Percentiles rank a stretch among this genome's conserved stretches.
These are phyloP conservation scores for Rhabdomys pumilio DNA, from an alignment of 2,797 vertebrate species.

Conservation along the genomic window DNA sequence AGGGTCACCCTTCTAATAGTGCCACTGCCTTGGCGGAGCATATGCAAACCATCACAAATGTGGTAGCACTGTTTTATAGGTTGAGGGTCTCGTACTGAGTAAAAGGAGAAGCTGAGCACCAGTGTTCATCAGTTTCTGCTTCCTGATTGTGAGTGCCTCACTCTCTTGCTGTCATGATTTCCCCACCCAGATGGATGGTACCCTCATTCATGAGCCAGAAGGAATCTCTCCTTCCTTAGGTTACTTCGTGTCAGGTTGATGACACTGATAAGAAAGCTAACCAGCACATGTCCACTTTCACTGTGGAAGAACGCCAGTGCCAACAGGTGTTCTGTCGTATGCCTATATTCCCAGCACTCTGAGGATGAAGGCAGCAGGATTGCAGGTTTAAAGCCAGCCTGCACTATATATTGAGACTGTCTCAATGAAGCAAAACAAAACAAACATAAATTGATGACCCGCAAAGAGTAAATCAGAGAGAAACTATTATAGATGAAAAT, in stretches of 20 bases:
- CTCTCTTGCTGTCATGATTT: background rate
- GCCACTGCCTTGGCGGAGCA: background rate
- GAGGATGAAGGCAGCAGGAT: background rate
- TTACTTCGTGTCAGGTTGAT: background rate
- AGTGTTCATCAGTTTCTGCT: background rate
- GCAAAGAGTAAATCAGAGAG: conserved; percentile 36
- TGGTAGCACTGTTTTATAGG: background rate
- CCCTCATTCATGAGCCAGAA: too few species aligned
- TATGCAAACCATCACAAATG: background rate
- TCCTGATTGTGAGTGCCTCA: background rate
- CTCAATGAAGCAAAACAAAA: background rate
- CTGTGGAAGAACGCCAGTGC: background rate
- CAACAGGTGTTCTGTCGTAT: background rate
- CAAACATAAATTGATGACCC: background rate
- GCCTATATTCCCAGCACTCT: background rate
- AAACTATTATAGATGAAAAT: conserved; percentile 3
- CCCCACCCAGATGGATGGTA: background rate
- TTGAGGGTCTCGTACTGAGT: background rate
- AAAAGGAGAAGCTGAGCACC: background rate
- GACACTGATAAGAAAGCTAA: background rate
- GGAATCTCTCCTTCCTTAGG: too few species aligned
- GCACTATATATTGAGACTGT: background rate
- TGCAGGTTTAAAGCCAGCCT: background rate
- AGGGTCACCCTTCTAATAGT: background rate
- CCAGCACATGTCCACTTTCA: background rate